Percentiles rank a stretch among this genome's conserved stretches.
Conservation (phyloP, 1,140 invertebrate genomes). For the Tetramorium alpestre region DNA sequence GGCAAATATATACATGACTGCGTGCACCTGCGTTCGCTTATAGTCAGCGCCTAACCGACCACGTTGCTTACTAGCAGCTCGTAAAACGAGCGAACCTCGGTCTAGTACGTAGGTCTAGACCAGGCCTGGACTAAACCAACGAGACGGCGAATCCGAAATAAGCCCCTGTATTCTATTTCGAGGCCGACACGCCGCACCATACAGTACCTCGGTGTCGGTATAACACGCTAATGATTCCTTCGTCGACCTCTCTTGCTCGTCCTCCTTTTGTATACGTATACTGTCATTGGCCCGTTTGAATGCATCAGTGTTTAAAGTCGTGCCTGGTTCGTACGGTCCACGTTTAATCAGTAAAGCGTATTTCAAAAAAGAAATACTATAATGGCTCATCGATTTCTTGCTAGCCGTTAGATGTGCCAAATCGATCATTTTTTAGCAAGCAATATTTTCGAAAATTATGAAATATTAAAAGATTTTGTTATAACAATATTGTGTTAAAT, state of each 20-base stretch:
- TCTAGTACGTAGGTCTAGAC: slow-evolving; percentile 82
- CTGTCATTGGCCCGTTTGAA: slow-evolving; percentile 9
- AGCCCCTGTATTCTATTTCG: slow-evolving; percentile 81
- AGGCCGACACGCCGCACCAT: slow-evolving; percentile 75
- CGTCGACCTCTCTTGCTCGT: slow-evolving; percentile 47
- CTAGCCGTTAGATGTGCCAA: not conserved
- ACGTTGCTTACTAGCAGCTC: slow-evolving; percentile 71
- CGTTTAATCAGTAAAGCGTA: not conserved
- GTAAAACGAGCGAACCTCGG: slow-evolving; percentile 75
- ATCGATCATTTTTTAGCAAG: not conserved
- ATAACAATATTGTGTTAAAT: not conserved
- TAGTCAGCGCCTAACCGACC: slow-evolving; percentile 60
- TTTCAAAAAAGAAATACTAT: not conserved
- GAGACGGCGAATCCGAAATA: slow-evolving; percentile 81
- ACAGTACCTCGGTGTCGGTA: slow-evolving; percentile 71
- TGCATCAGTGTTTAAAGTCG: slow-evolving; percentile 13
- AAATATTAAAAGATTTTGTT: not conserved
- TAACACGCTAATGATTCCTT: slow-evolving; percentile 73
- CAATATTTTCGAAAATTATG: not conserved
- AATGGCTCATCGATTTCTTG: not conserved
- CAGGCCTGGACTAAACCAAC: slow-evolving; percentile 81
- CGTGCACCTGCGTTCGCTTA: slow-evolving; percentile 64
- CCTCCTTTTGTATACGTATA: slow-evolving; percentile 6
- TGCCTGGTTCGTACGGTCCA: not conserved
- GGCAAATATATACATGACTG: slow-evolving; percentile 61